These are phyloP conservation scores for Rhodeus uyekii DNA, from an alignment of 2,797 vertebrate species.

Conservation along the genomic window DNA sequence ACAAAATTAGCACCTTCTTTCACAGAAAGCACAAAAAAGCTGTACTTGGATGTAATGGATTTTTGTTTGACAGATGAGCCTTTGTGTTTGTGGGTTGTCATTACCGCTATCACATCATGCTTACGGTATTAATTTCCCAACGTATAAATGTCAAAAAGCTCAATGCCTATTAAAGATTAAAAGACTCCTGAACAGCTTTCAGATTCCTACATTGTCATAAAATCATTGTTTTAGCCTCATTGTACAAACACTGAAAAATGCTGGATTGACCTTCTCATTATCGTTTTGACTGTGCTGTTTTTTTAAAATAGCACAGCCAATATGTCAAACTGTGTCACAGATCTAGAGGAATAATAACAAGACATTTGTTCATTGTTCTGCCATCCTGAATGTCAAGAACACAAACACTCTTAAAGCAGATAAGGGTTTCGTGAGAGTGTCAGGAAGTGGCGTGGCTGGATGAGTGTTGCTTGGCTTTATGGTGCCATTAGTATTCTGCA, in stretches of 20 bases:
- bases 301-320: slow-evolving; percentile 24
- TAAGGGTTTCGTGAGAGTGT: slow-evolving; percentile 46
- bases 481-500: slow-evolving; percentile 58
- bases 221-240: slow-evolving; percentile 23
- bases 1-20: slow-evolving; percentile 59
- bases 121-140: slow-evolving; percentile 51
- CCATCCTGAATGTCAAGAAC: slow-evolving; percentile 50
- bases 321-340: slow-evolving; percentile 4
- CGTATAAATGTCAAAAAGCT: slow-evolving; percentile 33
- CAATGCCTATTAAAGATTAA: slow-evolving; percentile 26
- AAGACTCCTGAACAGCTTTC: background rate
- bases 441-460: slow-evolving; percentile 40
- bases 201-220: background rate
- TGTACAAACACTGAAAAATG: slow-evolving; percentile 31
- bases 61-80: slow-evolving; percentile 58
- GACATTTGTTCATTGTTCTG: slow-evolving; percentile 5
- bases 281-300: slow-evolving; percentile 32
- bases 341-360: slow-evolving; percentile 41
- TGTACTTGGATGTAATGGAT: slow-evolving; percentile 57
- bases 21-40: slow-evolving; percentile 54
- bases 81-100: slow-evolving; percentile 61
- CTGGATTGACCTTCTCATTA: slow-evolving; percentile 38
- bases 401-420: slow-evolving; percentile 42
- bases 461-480: slow-evolving; percentile 45
- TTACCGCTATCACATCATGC: slow-evolving; percentile 48